Evolutionary conservation across 1,140 invertebrate genomes (phyloP), one percentile per base, ranked within the genome.

Genomic region (Holotrichia oblita): DNA sequence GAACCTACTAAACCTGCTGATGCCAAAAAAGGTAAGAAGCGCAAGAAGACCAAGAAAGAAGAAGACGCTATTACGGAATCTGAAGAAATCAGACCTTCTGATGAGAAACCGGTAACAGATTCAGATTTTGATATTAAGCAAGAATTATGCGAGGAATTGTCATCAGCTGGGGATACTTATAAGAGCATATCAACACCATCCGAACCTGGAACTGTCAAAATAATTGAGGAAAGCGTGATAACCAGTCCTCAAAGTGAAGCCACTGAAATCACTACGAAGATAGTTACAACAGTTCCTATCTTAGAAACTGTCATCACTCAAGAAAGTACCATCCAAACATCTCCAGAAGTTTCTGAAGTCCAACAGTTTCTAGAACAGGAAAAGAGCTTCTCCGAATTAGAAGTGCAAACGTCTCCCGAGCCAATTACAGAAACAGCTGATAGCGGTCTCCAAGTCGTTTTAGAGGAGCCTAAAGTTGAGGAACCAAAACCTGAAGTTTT

Each of bases 341-440:
- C 88, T 8, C 89, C 86, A 42, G 78, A 84, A 76, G 64, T 81
- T 40, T 78, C 64, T 1, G 79, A 83, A 41, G 14, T 74, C 40
- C 44, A 44, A 34, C 61, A 81, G 76, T 77, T 79, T 41, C 40
- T 79, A 8, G 77, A 80, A 78, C 76, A 77, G 61, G 78, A 80
- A 55, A 77, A 78, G 73, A 24, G n/a, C 14, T 73, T 44, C 20
- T 55, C 59, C 2, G 87, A 90, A 77, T 89, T 89, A 40, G 88
- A 90, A 10, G 85, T 90, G 20, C 91, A 93, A 86, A 93, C 92
- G 20, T 86, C 85, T 6, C 91, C 91, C 3, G 90, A 92, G 83
- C 83, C 88, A 79, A 83, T 84, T 14, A 85, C 84, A 3, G 83
- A 84, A 48, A 85, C 88, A 14, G 82, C 84, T 72, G 88, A 89